phyloP scores from a whole-genome alignment of 2,888 invertebrate genomes.

The Thera britannica region DNA sequence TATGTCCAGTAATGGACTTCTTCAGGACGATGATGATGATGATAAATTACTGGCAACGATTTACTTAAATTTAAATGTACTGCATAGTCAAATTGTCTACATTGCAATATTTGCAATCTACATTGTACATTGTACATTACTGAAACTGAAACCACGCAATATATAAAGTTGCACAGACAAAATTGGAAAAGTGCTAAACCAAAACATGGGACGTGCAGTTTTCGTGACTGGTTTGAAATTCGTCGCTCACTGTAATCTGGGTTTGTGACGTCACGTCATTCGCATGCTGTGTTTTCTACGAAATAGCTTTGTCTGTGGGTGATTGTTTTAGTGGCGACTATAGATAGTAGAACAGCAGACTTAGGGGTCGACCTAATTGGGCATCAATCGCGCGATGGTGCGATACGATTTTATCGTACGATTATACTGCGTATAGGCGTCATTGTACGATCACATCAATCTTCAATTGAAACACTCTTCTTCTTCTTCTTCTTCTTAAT shows the following conservation, averaged over 20 bases:
- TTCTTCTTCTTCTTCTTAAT: too few relatives aligned
- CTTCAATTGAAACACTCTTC: too few relatives aligned
- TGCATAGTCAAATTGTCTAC: background rate
- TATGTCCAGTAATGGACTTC: too few relatives aligned
- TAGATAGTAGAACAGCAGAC: background rate
- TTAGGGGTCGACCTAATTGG: too few relatives aligned
- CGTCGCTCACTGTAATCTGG: conserved; percentile 8
- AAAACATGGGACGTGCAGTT: conserved; percentile 6
- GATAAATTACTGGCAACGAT: too few relatives aligned
- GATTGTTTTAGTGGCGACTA: background rate
- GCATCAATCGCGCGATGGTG: too few relatives aligned
- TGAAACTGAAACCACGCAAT: conserved; percentile 1
- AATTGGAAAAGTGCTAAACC: conserved; percentile 19
- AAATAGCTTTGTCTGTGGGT: conserved; percentile 10
- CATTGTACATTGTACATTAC: conserved; percentile 3
- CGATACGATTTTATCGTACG: too few relatives aligned
- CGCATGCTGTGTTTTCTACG: conserved; percentile 1
- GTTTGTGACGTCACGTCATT: background rate
- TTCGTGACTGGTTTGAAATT: conserved; percentile 21
- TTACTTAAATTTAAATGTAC: background rate
- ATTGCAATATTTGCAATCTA: conserved; percentile 3
- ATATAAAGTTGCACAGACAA: conserved; percentile 11
- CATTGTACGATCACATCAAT: too few relatives aligned
- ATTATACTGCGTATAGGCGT: too few relatives aligned
- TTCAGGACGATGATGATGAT: too few relatives aligned